These are phyloP conservation scores for Hoplostethus atlanticus DNA, from an alignment of 2,797 vertebrate genomes.

Conservation along the genomic window DNA sequence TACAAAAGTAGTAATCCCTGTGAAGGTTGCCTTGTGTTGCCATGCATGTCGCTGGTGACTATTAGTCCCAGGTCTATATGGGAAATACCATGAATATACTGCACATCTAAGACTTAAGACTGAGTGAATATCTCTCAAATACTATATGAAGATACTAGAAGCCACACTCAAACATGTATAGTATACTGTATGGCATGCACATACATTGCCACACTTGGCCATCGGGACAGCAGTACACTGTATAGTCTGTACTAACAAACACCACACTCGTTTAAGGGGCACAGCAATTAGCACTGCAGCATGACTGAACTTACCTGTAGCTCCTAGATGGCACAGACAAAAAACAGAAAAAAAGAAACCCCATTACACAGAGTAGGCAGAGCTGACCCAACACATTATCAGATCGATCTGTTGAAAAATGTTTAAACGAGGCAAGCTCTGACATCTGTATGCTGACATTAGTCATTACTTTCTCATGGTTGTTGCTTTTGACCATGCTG, in stretches of 20 bases:
- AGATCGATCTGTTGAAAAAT: slow-evolving; percentile 5
- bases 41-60: slow-evolving; percentile 26
- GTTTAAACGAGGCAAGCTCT: background rate
- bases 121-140: background rate
- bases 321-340: slow-evolving; percentile 82
- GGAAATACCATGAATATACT: slow-evolving; percentile 11
- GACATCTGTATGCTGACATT: slow-evolving; percentile 1
- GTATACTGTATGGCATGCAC: slow-evolving; percentile 45
- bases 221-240: slow-evolving; percentile 6
- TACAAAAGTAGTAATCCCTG: background rate
- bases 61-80: slow-evolving; percentile 24
- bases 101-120: background rate
- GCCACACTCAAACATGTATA: slow-evolving; percentile 15
- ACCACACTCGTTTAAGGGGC: slow-evolving; percentile 38
- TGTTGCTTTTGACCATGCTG: background rate
- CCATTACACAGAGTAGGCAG: slow-evolving; percentile 65
- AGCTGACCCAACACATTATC: slow-evolving; percentile 26
- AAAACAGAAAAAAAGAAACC: slow-evolving; percentile 73
- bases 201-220: slow-evolving; percentile 23
- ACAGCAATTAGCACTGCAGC: slow-evolving; percentile 60
- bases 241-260: slow-evolving; percentile 10
- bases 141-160: slow-evolving; percentile 19
- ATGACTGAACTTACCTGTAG: slow-evolving; percentile 82
- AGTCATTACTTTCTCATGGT: slow-evolving; percentile 2
- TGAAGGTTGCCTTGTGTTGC: background rate